Evolutionary conservation across 2,797 vertebrate genomes (phyloP), one percentile per base, ranked within the genome.

Genomic region (Malurus splendens): DNA sequence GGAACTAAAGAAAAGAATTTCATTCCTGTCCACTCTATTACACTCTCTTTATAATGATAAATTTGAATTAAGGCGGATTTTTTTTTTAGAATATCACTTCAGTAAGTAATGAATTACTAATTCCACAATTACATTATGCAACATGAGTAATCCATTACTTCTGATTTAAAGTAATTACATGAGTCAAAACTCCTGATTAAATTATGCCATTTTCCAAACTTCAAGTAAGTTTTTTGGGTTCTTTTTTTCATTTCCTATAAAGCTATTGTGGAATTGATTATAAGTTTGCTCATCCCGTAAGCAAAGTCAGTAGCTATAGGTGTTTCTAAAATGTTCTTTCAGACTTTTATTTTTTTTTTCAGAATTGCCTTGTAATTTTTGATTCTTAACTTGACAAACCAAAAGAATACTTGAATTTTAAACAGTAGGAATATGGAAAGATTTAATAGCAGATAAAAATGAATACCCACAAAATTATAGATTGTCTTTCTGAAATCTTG

Each of bases 71-170:
- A 6, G 27, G 16, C 39, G 41, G 4, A 6, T 27, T 19, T 36
- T 72, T 68, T 72, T 32, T 25, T 3, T 3, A 52, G 12, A 89
- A 38, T 15, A 33, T 81, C 41, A 54, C 38, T 90, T 92, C 47
- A 74, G 25, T 95, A 88, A 92, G 60, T 88, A 92, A 94, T 86
- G 64, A 92, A 91, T 94, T 88, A 75, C 70, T 82, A 92, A 93
- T 90, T 93, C 45, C 50, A 72, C 79, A 93, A 93, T 92, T 92
- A 66, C 55, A 79, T 94, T 90, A 92, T 73, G 48, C 33, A 74
- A 45, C 48, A 70, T 73, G 75, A 84, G 48, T 92, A 92, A 95
- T 91, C 28, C n/a, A 77, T 80, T 85, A 67, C 57, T 89, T 90
- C 44, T 92, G 73, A 82, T 90, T 90, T 87, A 90, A 92, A 90